A percentile compares a stretch with the other conserved stretches of the same genome.
Conservation (phyloP, 2,888 invertebrate species). For the Molorchus minor region DNA sequence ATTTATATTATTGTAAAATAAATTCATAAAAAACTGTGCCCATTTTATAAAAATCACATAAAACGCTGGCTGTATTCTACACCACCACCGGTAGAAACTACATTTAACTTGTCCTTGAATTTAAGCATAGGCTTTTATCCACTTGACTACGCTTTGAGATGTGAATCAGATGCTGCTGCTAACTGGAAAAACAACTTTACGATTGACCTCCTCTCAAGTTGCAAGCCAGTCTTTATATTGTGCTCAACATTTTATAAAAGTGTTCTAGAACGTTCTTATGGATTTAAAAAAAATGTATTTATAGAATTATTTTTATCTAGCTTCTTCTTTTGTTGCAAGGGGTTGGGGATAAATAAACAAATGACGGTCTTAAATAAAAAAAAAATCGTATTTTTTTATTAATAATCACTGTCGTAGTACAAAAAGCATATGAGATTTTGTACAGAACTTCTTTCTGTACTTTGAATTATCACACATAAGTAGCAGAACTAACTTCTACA, state of each 20-base stretch:
- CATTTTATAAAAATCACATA: no score
- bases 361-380: conserved; percentile 3
- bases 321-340: neutral
- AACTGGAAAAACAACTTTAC: conserved; percentile 2
- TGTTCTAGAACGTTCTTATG: no score
- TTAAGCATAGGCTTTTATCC: neutral
- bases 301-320: no score
- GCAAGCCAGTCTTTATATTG: neutral
- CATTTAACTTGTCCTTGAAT: conserved; percentile 3
- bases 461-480: conserved; percentile 47
- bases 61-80: no score
- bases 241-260: no score
- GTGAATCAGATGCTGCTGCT: neutral
- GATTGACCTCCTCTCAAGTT: neutral
- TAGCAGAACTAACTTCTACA: conserved; percentile 35
- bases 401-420: conserved; percentile 39
- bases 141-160: conserved; percentile 1
- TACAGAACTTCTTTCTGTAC: conserved; percentile 44
- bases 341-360: neutral
- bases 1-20: no score
- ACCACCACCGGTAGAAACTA: neutral
- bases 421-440: conserved; percentile 49
- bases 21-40: no score
- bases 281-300: no score
- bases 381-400: conserved; percentile 36